Base-by-base conservation (phyloP, 2,113 vertebrate genomes). In the Tyto alba region DNA sequence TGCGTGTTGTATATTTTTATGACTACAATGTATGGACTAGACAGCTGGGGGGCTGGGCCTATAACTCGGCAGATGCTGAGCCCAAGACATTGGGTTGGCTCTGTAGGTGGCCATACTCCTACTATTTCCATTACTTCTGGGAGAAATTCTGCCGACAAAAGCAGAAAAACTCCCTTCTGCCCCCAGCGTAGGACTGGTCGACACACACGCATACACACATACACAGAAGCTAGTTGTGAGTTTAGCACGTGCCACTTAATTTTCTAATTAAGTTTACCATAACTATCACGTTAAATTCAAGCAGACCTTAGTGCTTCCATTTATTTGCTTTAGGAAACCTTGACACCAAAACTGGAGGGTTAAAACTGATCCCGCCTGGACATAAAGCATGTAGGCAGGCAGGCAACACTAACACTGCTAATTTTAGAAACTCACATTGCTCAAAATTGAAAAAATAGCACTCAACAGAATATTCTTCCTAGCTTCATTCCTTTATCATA, bases 261-360 rank as follows among this genome's bases (percentile, higher is more conserved):
- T 94, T 94, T 89, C 78, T 82, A 47, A 68, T 93, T 57, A 50
- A 95, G 57, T 69, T 90, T 88, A 79, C 40, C n/a, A 21, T 36
- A 96, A 84, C 89, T n/a, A 67, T 55, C 56, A 88, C 16, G 78
- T 83, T 68, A 89, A 96, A 96, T 81, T 43, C 90, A 97, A 89
- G 91, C 90, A 93, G 75, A 82, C 55, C 76, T 82, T 75, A 66
- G 26, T 69, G 75, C 91, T 90, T 76, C 68, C 74, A 82, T 72
- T 75, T 96, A 56, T 76, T 94, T 87, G 60, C 85, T 95, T 93
- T 85, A 84, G 96, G 76, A 84, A 92, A 41, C 29, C 25, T 80
- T 77, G 83, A 92, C 78, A 85, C 56, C 76, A 88, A 57, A 91
- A 91, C 74, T 23, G 32, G 29, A 7, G n/a, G 85, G 77, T 91